Conservation (phyloP, 1,140 invertebrate genomes). For the Caenorhabditis briggsae region DNA sequence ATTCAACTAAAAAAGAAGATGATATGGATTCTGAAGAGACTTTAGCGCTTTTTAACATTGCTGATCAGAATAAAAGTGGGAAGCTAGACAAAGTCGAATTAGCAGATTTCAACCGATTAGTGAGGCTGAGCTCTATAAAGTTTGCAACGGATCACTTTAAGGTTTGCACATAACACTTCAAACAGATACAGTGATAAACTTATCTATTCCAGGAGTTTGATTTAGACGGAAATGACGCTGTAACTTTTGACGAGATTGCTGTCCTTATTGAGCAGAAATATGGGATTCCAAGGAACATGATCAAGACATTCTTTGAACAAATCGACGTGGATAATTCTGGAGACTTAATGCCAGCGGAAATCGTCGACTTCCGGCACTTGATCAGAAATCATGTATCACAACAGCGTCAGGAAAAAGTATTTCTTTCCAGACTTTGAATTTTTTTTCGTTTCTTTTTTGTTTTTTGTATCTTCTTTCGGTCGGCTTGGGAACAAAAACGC, state of each 20-base stretch:
- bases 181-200: neutral
- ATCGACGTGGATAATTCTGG: conserved; percentile 74
- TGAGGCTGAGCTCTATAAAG: conserved; percentile 75
- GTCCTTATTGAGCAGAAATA: conserved; percentile 74
- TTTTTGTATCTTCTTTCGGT: conserved; percentile 5
- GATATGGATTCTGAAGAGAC: conserved; percentile 76
- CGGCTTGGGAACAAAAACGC: neutral
- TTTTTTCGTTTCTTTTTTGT: neutral
- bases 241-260: conserved; percentile 75
- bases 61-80: conserved; percentile 68
- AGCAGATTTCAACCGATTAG: conserved; percentile 76
- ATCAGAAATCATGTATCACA: conserved; percentile 34
- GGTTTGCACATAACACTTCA: conserved; percentile 54
- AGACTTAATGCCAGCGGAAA: conserved; percentile 75
- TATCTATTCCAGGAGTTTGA: conserved; percentile 72
- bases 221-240: conserved; percentile 71
- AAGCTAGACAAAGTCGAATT: conserved; percentile 71
- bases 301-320: conserved; percentile 70
- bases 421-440: neutral
- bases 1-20: conserved; percentile 71
- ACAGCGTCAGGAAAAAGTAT: conserved; percentile 46
- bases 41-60: conserved; percentile 73
- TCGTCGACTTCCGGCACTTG: conserved; percentile 70
- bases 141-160: conserved; percentile 76
- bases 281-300: conserved; percentile 69